phyloP scores from a whole-genome alignment of 1,140 invertebrate genomes.

The Achatina immaculata region DNA sequence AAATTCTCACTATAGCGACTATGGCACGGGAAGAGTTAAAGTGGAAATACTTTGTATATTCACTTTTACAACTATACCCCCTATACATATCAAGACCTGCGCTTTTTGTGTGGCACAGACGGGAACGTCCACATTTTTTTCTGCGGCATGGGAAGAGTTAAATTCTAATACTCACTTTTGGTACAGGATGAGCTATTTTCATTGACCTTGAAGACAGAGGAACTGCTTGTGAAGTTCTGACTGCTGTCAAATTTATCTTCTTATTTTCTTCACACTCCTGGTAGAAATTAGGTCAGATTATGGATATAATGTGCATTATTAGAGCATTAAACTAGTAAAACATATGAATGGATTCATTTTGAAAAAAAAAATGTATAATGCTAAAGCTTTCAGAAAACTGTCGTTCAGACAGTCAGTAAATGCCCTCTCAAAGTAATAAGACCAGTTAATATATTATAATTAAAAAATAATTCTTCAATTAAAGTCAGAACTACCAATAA shows the following conservation, averaged over 20 bases:
- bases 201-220: slow-evolving; percentile 15
- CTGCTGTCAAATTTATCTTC: neutral
- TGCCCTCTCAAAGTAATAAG: too few relatives aligned
- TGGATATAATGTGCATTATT: neutral
- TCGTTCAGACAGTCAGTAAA: neutral
- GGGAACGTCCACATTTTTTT: too few relatives aligned
- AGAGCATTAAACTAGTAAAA: neutral
- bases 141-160: too few relatives aligned
- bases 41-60: too few relatives aligned
- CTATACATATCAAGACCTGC: too few relatives aligned
- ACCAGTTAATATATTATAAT: too few relatives aligned
- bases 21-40: too few relatives aligned
- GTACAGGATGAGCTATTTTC: slow-evolving; percentile 12
- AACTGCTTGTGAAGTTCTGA: neutral
- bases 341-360: neutral
- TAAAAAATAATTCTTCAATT: too few relatives aligned
- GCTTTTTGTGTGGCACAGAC: too few relatives aligned
- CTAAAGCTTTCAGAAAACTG: neutral
- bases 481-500: too few relatives aligned
- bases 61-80: too few relatives aligned
- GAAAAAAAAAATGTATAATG: neutral
- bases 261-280: neutral
- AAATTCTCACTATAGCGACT: too few relatives aligned
- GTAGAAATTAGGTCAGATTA: neutral
- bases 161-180: slow-evolving; percentile 16